Base-by-base conservation (phyloP, 1,140 invertebrate genomes). In the Drosophila triauraria region DNA sequence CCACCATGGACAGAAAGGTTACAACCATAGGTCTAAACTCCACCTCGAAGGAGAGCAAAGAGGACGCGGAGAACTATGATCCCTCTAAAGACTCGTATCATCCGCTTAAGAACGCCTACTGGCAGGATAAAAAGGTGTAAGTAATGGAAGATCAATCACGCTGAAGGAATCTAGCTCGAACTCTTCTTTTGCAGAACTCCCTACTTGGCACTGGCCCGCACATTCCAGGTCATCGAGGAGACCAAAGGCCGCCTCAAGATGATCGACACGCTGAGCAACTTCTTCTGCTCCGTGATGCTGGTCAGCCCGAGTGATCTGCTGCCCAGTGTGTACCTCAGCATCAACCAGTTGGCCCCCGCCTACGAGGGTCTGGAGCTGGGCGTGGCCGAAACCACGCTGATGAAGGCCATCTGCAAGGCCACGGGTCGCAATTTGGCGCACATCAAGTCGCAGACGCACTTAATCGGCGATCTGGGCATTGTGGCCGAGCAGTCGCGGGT, bases 331-430 rank as follows among this genome's bases (percentile, higher is more conserved):
- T 99, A 99, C 93, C 93, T 99, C 38, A 99, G 98, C 93, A 94
- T 99, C 1, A 99, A 99, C 94, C 96, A 98, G 93, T 93, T 99
- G 46, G 98, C 97, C 4, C 99, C 99, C 0, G 97, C 98, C 3
- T 99, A 99, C 93, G 96, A 98, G 94, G 96, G 96, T 92, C 93
- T 98, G 20, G 97, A 98, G 92, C 93, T 98, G 20, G 99, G 99
- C 10, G 96, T 99, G 53, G 99, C 99, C 5, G 99, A 99, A 88
- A 97, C 95, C 0, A 96, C 97, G 59, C 93, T 99, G 8, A 98
- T 98, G 95, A 99, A 99, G 94, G 98, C 98, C 0, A 96, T 99
- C 53, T 98, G 97, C 25, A 96, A 98, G 93, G 96, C 97, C 48
- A 99, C 98, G 46, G 98, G 98, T 8, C 94, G 98, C 82, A 96